A percentile compares a stretch with the other conserved stretches of the same genome.
These are phyloP conservation scores for Exocentrus adspersus DNA, from an alignment of 2,888 invertebrate genomes.

Conservation along the genomic window DNA sequence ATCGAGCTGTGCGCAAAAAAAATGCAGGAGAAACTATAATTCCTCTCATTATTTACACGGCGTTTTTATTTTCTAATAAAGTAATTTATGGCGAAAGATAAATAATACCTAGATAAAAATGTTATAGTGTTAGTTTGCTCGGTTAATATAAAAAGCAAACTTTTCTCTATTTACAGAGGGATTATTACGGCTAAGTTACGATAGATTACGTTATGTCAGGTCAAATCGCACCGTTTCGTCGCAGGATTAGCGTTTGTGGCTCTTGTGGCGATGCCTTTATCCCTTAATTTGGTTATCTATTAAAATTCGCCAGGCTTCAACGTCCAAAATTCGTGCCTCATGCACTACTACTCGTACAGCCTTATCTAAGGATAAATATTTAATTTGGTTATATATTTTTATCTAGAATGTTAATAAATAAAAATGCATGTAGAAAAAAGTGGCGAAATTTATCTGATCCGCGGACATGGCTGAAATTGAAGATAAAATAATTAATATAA, in stretches of 20 bases:
- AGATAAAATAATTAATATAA: constrained; percentile 7
- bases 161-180: not conserved
- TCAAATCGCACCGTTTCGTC: no score
- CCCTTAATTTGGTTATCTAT: not conserved
- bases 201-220: not conserved
- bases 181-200: not conserved
- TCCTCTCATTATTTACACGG: not conserved
- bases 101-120: constrained; percentile 16
- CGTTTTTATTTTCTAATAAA: constrained; percentile 14
- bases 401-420: constrained; percentile 24
- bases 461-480: not conserved
- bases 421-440: constrained; percentile 20
- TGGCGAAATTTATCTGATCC: constrained; percentile 14
- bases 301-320: not conserved
- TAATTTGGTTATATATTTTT: constrained; percentile 17
- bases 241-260: no score
- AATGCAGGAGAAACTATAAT: constrained; percentile 17
- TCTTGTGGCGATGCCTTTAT: no score
- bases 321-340: not conserved
- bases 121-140: constrained; percentile 1
- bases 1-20: constrained; percentile 22
- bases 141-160: not conserved
- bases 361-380: constrained; percentile 26
- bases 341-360: constrained; percentile 12
- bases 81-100: constrained; percentile 20